phyloP scores from a whole-genome alignment of 1,140 invertebrate genomes.

The Wasmannia auropunctata region DNA sequence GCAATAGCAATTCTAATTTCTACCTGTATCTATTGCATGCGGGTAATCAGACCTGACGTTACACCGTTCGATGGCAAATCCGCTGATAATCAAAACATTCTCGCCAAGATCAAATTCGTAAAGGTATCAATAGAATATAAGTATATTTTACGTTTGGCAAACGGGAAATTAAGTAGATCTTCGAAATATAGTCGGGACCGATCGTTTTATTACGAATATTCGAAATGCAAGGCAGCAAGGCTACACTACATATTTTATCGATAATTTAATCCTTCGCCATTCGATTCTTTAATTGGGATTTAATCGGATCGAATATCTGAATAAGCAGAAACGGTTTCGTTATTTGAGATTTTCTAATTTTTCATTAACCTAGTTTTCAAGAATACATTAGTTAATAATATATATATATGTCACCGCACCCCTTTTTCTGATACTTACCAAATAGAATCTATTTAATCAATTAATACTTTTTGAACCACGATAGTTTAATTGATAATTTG shows the following conservation, averaged over 20 bases:
- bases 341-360: background rate
- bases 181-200: background rate
- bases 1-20: slow-evolving; percentile 36
- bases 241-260: background rate
- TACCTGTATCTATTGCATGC: slow-evolving; percentile 2
- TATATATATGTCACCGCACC: background rate
- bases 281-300: background rate
- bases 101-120: background rate
- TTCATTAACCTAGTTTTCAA: slow-evolving; percentile 8
- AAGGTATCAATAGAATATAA: background rate
- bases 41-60: background rate
- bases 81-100: background rate
- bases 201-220: background rate
- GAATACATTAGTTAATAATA: background rate
- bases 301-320: background rate
- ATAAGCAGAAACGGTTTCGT: background rate
- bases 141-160: background rate
- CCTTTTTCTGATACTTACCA: background rate
- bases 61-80: background rate
- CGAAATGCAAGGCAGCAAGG: background rate
- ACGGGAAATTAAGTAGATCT: background rate
- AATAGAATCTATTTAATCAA: background rate
- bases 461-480: slow-evolving; percentile 4
- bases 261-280: background rate
- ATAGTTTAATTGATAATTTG: slow-evolving; percentile 7